Conservation (phyloP, 2,797 vertebrate species). For the Muraenolepis orangiensis region DNA sequence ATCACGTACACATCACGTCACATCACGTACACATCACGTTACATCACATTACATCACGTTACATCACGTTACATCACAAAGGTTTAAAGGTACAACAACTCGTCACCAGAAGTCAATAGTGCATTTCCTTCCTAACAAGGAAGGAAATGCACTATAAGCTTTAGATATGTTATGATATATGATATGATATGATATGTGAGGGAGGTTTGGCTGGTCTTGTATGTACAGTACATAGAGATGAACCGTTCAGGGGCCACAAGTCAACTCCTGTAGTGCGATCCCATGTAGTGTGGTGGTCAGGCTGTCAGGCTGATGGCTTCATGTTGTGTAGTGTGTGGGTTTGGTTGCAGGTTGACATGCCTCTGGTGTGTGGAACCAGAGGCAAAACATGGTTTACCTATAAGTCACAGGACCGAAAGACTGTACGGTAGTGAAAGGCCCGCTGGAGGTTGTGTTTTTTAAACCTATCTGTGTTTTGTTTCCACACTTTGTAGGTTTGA, state of each 20-base stretch:
- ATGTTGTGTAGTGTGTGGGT: too few species aligned
- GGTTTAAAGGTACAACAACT: too few species aligned
- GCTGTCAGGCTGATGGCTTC: neutral
- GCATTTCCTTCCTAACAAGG: too few species aligned
- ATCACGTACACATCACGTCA: too few species aligned
- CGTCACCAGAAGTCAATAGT: too few species aligned
- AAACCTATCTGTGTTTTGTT: neutral
- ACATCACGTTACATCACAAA: too few species aligned
- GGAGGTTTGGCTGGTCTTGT: neutral
- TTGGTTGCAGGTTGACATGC: neutral
- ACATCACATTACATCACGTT: too few species aligned
- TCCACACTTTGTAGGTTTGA: slow-evolving; percentile 58
- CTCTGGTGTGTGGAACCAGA: neutral
- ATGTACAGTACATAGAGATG: neutral
- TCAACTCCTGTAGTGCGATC: neutral
- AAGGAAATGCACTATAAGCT: too few species aligned
- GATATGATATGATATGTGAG: neutral
- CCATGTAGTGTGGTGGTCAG: too few species aligned
- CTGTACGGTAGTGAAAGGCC: too few species aligned
- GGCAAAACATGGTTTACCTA: neutral
- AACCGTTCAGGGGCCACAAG: neutral
- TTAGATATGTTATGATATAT: neutral
- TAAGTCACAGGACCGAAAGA: neutral
- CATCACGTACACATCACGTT: too few species aligned
- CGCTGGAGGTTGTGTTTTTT: too few species aligned